phyloP scores from a whole-genome alignment of 2,113 vertebrate species.

The Lipotes vexillifer region DNA sequence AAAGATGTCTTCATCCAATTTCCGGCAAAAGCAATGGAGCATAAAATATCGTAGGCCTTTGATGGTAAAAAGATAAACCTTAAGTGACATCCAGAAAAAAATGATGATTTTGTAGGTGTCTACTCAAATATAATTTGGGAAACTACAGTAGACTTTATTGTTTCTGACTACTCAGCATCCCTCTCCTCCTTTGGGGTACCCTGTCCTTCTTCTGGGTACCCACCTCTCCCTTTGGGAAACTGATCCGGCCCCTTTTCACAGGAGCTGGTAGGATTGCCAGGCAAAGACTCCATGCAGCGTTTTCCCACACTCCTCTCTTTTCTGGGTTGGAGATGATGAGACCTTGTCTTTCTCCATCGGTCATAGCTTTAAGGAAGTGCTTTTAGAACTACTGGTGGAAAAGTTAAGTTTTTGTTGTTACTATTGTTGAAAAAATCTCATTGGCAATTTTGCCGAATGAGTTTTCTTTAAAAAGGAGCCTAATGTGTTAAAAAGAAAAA shows the following conservation, averaged over 20 bases:
- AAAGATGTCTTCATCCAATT: slow-evolving; percentile 6
- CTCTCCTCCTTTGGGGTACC: neutral
- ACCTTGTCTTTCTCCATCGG: neutral
- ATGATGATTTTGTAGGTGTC: neutral
- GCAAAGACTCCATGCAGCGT: neutral
- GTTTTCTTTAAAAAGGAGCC: neutral
- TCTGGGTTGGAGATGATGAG: neutral
- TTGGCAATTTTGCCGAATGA: neutral
- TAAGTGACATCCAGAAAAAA: neutral
- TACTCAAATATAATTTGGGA: neutral
- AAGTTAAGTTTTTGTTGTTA: neutral
- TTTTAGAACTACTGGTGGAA: neutral
- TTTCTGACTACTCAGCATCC: neutral
- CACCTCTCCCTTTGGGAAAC: neutral
- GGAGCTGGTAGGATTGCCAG: neutral
- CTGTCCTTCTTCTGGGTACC: neutral
- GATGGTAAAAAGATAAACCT: neutral
- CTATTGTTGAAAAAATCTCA: neutral
- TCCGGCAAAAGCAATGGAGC: slow-evolving; percentile 1
- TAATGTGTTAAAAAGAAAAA: neutral
- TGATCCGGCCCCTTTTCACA: neutral
- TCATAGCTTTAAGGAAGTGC: neutral
- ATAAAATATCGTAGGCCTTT: neutral
- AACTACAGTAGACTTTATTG: neutral
- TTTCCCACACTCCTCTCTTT: neutral